Conservation (phyloP, 2,113 vertebrate species). For the Charina bottae region DNA sequence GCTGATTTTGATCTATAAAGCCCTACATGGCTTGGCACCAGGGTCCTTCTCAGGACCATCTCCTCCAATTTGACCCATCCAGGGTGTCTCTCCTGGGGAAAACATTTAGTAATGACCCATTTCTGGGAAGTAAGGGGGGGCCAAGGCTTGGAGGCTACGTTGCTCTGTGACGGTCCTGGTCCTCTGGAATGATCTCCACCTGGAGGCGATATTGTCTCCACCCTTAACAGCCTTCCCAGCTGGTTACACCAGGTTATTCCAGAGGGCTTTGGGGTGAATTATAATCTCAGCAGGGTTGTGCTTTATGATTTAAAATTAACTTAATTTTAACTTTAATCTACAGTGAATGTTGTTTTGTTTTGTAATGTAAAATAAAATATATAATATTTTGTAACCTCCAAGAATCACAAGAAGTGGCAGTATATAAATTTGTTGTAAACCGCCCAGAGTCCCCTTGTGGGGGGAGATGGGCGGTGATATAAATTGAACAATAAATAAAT, state of each 20-base stretch:
- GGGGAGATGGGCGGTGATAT: no score
- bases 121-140: neutral
- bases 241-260: neutral
- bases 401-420: neutral
- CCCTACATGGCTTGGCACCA: neutral
- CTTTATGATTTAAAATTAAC: neutral
- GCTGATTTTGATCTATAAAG: neutral
- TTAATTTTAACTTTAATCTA: neutral
- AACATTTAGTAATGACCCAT: neutral
- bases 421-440: no score
- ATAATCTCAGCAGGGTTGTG: neutral
- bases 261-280: neutral
- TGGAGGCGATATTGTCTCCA: neutral
- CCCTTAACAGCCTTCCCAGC: neutral
- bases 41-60: neutral
- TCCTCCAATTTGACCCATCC: neutral
- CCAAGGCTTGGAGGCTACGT: neutral
- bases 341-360: neutral
- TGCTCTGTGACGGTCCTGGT: neutral
- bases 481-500: no score
- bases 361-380: neutral
- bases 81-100: neutral
- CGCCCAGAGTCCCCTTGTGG: no score
- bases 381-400: neutral
- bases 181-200: neutral